Conservation (phyloP, 2,113 vertebrate genomes). For the Emydocephalus ijimae region DNA sequence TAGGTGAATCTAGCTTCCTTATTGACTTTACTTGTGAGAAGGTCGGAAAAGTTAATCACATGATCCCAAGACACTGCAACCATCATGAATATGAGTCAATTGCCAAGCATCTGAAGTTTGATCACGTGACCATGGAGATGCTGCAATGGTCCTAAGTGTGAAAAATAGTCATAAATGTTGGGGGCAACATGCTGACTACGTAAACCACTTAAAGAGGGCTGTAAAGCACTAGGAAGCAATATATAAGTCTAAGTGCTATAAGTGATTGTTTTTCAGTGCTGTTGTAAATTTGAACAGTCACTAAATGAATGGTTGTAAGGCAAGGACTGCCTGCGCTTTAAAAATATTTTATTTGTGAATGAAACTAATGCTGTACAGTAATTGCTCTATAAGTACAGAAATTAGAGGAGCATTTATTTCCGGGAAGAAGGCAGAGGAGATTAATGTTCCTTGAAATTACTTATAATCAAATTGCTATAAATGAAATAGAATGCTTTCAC, state of each 20-base stretch:
- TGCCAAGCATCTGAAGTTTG: not conserved
- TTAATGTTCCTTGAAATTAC: not conserved
- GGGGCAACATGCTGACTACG: too few species aligned
- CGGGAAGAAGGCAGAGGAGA: not conserved
- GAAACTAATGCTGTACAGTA: not conserved
- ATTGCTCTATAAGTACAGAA: not conserved
- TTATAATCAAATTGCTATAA: not conserved
- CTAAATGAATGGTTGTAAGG: not conserved
- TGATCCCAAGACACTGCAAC: not conserved
- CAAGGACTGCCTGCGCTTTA: not conserved
- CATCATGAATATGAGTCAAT: not conserved
- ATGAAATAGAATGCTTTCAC: slow-evolving; percentile 23
- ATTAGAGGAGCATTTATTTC: not conserved
- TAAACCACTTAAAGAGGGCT: too few species aligned
- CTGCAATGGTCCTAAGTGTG: not conserved
- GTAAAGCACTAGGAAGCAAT: too few species aligned
- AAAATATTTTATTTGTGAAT: not conserved
- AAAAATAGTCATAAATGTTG: too few species aligned
- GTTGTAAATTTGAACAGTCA: not conserved
- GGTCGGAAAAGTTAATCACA: not conserved
- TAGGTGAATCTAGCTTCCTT: not conserved
- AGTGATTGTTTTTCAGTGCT: not conserved
- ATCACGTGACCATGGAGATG: not conserved
- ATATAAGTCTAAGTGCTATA: too few species aligned
- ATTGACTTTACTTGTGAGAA: not conserved